These are phyloP conservation scores for Ceyx erithaca DNA, from an alignment of 2,797 vertebrate genomes.

Conservation along the genomic window DNA sequence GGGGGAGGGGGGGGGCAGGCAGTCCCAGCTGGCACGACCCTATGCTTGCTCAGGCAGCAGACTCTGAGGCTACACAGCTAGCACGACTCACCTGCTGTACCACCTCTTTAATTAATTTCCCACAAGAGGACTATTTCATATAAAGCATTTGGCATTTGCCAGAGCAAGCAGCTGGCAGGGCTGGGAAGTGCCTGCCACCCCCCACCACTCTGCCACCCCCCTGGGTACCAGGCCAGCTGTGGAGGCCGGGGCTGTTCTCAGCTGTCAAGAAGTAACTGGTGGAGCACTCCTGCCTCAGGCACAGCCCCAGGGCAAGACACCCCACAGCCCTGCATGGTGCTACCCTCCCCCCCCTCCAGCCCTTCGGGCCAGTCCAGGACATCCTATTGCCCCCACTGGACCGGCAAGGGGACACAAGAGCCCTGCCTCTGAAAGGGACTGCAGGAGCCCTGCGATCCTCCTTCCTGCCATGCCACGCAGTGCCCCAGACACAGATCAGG, in stretches of 20 bases:
- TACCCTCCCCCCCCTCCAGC: neutral
- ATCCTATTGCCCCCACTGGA: neutral
- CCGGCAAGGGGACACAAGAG: fast-evolving
- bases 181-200: neutral
- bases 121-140: neutral
- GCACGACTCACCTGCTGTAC: neutral
- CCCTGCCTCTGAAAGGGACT: neutral
- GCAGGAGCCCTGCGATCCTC: neutral
- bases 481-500: neutral
- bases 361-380: neutral
- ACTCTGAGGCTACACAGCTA: neutral
- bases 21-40: neutral
- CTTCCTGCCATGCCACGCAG: fast-evolving
- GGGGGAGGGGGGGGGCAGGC: neutral
- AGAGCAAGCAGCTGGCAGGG: neutral
- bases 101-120: neutral
- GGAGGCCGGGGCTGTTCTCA: neutral
- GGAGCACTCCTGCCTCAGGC: fast-evolving
- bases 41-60: fast-evolving
- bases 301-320: neutral
- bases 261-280: fast-evolving
- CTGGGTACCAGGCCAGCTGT: neutral
- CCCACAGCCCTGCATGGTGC: fast-evolving
- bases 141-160: neutral
- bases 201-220: fast-evolving